Evolutionary conservation across 1,140 invertebrate genomes (phyloP), one percentile per base, ranked within the genome.

Genomic region (Plutomurus gul): DNA sequence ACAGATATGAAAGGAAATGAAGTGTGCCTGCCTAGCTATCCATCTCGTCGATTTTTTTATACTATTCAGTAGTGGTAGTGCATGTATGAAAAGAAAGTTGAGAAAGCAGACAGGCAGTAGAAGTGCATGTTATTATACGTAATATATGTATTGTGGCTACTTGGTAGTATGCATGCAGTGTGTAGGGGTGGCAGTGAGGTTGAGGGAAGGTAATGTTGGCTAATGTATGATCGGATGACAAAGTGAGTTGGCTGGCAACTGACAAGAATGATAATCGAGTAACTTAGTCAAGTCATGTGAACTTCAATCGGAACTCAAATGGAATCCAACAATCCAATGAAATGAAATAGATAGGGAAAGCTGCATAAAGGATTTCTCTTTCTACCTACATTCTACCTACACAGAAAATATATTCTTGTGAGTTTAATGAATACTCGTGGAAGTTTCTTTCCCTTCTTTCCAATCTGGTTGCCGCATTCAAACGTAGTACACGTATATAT

Each of bases 151-250:
- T 10, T 13, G 11, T 43, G 39, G n/a, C 11, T 10, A 13, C 10
- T 10, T 13, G 39, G 39, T 13, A 8, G 39, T 3, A 43, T 43
- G 39, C 1, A 7, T 43, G n/a, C n/a, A 13, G 47, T 18, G 43
- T 18, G 25, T 6, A 27, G 22, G 30, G 56, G 36, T 33, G 56
- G 56, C 30, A 60, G 56, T 33, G 36, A 65, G 56, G 30, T 65
- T 33, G 36, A 65, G 56, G 36, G 56, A 65, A 65, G 56, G 56
- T 65, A 65, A 65, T 65, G 56, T 65, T 65, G 18, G 56, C 70
- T 72, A 72, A 72, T 72, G 70, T 65, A 43, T 72, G 70, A 72
- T 72, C 70, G 40, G 22, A 72, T 72, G 70, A 72, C 70, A 72
- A 72, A 72, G 70, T 72, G 70, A 72, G 70, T 27, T 39, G 36